Percentiles rank a stretch among this genome's conserved stretches.
phyloP scores from a whole-genome alignment of 2,113 vertebrate species.

The Bubalus kerabau region DNA sequence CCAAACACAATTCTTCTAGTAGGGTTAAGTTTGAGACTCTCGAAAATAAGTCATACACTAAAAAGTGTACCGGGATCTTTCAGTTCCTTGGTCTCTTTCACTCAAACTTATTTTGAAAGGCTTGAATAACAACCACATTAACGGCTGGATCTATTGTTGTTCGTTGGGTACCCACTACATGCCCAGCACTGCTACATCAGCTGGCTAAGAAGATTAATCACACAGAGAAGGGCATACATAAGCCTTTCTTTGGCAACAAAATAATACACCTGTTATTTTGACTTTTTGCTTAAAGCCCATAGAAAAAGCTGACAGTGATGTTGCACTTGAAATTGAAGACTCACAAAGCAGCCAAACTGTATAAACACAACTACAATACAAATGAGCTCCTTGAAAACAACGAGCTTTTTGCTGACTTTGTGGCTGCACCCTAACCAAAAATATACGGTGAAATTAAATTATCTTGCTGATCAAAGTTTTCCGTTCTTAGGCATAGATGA shows the following conservation, averaged over 20 bases:
- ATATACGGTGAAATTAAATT: conserved; percentile 55
- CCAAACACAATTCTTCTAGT: neutral
- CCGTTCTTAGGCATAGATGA: conserved; percentile 51
- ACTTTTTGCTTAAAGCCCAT: conserved; percentile 5
- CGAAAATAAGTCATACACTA: neutral
- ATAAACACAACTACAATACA: neutral
- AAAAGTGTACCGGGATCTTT: neutral
- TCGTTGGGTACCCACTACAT: neutral
- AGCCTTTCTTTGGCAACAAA: conserved; percentile 34
- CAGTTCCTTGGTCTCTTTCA: neutral
- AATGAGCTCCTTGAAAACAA: neutral
- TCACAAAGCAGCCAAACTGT: conserved; percentile 16
- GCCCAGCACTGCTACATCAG: neutral
- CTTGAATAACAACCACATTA: neutral
- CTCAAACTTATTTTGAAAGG: neutral
- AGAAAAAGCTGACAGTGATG: neutral
- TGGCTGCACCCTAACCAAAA: conserved; percentile 27
- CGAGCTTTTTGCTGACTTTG: conserved; percentile 61
- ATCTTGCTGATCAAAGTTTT: conserved; percentile 22
- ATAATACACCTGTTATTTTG: neutral
- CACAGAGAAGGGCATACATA: neutral
- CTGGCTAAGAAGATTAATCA: neutral
- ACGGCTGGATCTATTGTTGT: neutral
- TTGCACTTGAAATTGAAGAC: neutral
- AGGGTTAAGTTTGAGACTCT: neutral